Percentiles rank a stretch among this genome's conserved stretches.
Conservation (phyloP, 37 sponge, comb jelly and placozoan genomes). For the Tethya wilhelma region DNA sequence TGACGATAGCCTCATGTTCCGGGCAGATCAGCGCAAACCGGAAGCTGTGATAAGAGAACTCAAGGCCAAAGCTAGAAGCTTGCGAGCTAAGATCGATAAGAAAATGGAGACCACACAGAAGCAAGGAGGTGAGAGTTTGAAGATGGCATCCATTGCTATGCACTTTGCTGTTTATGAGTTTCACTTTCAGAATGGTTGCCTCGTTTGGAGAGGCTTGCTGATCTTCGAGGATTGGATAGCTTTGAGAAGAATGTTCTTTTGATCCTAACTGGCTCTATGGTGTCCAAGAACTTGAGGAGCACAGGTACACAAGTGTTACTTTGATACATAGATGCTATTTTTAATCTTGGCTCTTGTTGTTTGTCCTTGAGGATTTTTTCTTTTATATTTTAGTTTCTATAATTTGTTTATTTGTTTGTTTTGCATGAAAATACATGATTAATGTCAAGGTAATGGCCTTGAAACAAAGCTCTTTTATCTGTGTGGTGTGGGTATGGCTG, state of each 20-base stretch:
- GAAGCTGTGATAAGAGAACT: slow-evolving; percentile 67
- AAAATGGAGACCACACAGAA: slow-evolving; percentile 57
- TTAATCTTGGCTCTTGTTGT: no score
- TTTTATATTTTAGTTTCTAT: no score
- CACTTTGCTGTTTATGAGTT: neutral
- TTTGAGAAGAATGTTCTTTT: slow-evolving; percentile 79
- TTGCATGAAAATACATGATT: no score
- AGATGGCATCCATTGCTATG: neutral
- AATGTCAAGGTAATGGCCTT: no score
- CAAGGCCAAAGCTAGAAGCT: slow-evolving; percentile 61
- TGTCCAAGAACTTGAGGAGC: slow-evolving; percentile 66
- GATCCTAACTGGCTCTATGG: slow-evolving; percentile 67
- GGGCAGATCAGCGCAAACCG: slow-evolving; percentile 58
- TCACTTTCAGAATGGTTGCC: slow-evolving; percentile 54
- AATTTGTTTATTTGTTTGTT: no score
- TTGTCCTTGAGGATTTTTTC: no score
- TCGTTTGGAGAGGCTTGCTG: slow-evolving; percentile 66
- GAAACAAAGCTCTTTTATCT: no score
- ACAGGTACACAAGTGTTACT: slow-evolving; percentile 42
- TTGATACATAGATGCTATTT: no score
- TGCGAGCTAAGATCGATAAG: slow-evolving; percentile 58
- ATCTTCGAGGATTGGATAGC: slow-evolving; percentile 36
- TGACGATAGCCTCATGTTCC: slow-evolving; percentile 33
- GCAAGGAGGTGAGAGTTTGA: slow-evolving; percentile 21
- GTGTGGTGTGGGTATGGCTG: no score